Evolutionary conservation across 2,797 vertebrate genomes (phyloP).

Genomic region (Anisognathus igniventris): DNA sequence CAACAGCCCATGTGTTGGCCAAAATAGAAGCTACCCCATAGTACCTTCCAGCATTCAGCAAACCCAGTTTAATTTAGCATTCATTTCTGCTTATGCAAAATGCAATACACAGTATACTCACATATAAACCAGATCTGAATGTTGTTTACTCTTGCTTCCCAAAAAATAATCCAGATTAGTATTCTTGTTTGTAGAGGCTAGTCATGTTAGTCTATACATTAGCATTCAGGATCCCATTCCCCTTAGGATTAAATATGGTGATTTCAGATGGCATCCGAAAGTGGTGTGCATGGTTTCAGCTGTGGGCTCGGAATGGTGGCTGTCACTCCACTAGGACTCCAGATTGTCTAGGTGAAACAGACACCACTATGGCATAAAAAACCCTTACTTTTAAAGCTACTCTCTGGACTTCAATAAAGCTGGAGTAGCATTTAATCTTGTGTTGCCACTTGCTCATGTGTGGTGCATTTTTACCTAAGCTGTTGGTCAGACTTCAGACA

Average conservation of each 20-base stretch:
- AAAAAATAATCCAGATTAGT: background rate
- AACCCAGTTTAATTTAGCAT: background rate
- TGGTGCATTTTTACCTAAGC: background rate
- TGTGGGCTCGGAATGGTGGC: background rate
- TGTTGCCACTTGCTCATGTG: rapidly evolving
- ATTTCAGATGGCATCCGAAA: rapidly evolving
- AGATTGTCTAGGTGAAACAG: rapidly evolving
- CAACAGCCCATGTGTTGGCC: background rate
- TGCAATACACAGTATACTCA: rapidly evolving
- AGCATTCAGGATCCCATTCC: background rate
- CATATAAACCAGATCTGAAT: background rate
- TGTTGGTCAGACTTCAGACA: background rate
- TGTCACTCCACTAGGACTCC: rapidly evolving
- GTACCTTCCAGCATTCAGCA: background rate
- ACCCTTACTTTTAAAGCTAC: background rate
- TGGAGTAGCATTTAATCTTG: background rate
- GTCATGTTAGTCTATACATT: background rate
- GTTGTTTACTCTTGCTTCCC: background rate
- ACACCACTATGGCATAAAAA: background rate
- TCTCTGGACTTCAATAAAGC: background rate
- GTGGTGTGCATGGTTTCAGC: background rate
- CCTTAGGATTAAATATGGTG: background rate
- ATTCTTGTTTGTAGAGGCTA: background rate
- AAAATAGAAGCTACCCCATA: background rate
- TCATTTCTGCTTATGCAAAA: background rate